These are phyloP conservation scores for Cyprinella venusta DNA, from an alignment of 2,797 vertebrate species.

Conservation along the genomic window DNA sequence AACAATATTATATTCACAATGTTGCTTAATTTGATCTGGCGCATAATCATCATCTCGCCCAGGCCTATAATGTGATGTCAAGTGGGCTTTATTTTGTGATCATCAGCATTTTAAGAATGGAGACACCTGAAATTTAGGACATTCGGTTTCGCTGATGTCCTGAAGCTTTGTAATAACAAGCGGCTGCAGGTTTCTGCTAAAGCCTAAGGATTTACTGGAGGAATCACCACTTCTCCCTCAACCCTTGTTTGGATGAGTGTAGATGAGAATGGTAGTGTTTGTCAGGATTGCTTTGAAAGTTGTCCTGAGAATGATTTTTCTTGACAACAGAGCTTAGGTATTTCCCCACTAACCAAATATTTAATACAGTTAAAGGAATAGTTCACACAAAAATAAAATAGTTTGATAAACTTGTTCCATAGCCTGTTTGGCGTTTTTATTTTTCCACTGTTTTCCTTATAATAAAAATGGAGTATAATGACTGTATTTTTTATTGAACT, in stretches of 20 bases:
- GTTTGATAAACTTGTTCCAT: not conserved
- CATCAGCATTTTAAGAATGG: not conserved
- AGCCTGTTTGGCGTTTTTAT: no score
- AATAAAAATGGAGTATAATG: not conserved
- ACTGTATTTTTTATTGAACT: not conserved
- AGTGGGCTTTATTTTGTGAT: not conserved
- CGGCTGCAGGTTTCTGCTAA: constrained; percentile 58
- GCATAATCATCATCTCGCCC: not conserved
- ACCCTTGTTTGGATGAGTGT: constrained; percentile 2
- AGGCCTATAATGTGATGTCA: not conserved
- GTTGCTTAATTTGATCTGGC: not conserved
- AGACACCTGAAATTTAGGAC: constrained; percentile 40
- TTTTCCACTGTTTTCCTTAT: not conserved
- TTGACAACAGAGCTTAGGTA: not conserved
- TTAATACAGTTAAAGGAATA: not conserved
- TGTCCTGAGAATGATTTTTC: constrained; percentile 7
- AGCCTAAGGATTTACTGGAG: constrained; percentile 13
- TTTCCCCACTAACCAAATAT: constrained; percentile 34
- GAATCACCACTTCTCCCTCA: constrained; percentile 4
- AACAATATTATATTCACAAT: not conserved
- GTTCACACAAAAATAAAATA: not conserved
- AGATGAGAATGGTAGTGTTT: constrained; percentile 22
- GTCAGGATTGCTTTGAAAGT: not conserved
- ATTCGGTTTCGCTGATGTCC: constrained; percentile 37
- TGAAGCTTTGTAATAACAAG: constrained; percentile 72